These are phyloP conservation scores for Andrena dorsata DNA, from an alignment of 2,888 invertebrate genomes.

Conservation along the genomic window DNA sequence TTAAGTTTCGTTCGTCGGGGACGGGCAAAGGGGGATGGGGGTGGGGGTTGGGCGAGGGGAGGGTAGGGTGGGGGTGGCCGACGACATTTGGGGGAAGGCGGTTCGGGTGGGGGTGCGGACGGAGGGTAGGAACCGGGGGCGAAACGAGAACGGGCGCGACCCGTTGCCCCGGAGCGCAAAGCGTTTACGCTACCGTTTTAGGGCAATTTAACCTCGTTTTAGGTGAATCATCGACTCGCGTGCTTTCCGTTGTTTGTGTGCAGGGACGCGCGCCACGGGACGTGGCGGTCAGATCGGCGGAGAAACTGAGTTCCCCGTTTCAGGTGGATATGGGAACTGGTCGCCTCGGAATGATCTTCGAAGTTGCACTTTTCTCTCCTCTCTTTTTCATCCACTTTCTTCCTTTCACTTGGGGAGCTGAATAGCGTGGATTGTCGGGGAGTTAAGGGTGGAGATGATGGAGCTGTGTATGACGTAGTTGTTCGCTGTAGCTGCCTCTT, in stretches of 20 bases:
- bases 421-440: not conserved
- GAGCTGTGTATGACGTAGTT: not conserved
- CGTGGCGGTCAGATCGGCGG: not conserved
- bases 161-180: conserved; percentile 1
- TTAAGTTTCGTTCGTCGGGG: conserved; percentile 39
- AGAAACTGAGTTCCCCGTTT: not conserved
- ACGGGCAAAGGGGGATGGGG: not conserved
- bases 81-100: not conserved
- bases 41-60: not conserved
- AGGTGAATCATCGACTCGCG: conserved; percentile 28
- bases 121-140: not conserved
- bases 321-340: not conserved
- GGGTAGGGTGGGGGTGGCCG: not conserved
- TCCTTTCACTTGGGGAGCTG: no score
- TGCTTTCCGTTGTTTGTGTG: conserved; percentile 6
- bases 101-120: not conserved
- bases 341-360: not conserved
- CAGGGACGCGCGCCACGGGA: conserved; percentile 6
- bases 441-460: not conserved
- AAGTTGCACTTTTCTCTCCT: not conserved
- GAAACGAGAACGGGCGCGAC: conserved; percentile 15
- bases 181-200: conserved; percentile 22
- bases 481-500: not conserved
- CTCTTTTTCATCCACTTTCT: not conserved
- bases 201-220: conserved; percentile 36